Base-by-base conservation (phyloP, 2,888 invertebrate genomes). In the Mimas tiliae region DNA sequence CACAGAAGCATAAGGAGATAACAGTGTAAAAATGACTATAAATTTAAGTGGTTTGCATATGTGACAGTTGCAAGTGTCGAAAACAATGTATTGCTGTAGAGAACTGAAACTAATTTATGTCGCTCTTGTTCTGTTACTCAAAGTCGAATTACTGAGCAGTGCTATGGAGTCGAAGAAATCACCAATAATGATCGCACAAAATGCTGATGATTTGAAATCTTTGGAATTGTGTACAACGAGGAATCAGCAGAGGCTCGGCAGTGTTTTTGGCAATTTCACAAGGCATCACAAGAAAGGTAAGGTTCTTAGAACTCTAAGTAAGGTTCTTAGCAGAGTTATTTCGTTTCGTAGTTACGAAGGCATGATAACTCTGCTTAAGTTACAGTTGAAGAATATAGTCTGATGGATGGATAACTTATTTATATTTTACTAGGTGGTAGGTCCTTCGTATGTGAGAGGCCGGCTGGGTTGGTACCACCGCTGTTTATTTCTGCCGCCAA, bases 51-150 rank as follows among this genome's bases (percentile, higher is more conserved):
- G 76, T 80, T 83, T 77, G 74, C 88, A 81, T 85, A 90, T 89
- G 89, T 92, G 90, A 91, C 88, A 78, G 79, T 80, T 72, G 76
- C 76, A 70, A 86, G 93, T 92, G 90, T 89, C 91, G 91, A 90
- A 58, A 90, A 93, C 92, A 90, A 93, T 93, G 93, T 88, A 86
- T 90, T 90, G 87, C 88, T 88, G 89, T 88, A 89, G 86, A 88
- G 89, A 89, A 88, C 89, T 91, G 53, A 90, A 91, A 86, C 81
- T 93, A 88, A 85, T 93, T 83, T 93, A 91, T 77, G 90, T 89
- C 69, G 85, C 87, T 80, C 78, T 92, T 81, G 86, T 93, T 83
- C 82, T 93, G 66, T 83, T 93, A 79, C 84, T 93, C 63, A 89
- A 93, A 85, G 88, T 88, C 50, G 90, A 90, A 78, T 81, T 91